phyloP scores from a whole-genome alignment of 1,140 invertebrate genomes.

The Bombus affinis region DNA sequence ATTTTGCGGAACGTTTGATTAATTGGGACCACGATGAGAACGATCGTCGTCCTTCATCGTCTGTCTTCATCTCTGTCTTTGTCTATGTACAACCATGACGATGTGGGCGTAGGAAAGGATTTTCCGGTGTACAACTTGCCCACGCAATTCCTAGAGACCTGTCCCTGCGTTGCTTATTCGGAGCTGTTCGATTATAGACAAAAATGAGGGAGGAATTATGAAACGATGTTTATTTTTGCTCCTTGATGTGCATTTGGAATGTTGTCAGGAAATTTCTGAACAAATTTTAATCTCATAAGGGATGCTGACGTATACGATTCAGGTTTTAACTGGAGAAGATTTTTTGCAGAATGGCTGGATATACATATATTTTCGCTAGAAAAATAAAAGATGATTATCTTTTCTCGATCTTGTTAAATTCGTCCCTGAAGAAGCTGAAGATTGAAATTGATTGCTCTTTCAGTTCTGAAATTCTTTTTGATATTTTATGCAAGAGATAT shows the following conservation, averaged over 20 bases:
- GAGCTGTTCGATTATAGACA: slow-evolving; percentile 6
- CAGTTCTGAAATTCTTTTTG: neutral
- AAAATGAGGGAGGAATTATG: slow-evolving; percentile 2
- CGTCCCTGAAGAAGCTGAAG: no score
- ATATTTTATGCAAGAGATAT: neutral
- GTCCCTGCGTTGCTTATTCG: slow-evolving; percentile 27
- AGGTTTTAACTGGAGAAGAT: no score
- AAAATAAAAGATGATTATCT: neutral
- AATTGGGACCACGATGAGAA: slow-evolving; percentile 27
- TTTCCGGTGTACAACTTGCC: slow-evolving; percentile 2
- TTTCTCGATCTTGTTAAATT: neutral
- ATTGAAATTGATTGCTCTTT: neutral
- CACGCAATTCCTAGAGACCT: slow-evolving; percentile 19
- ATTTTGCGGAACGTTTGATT: slow-evolving; percentile 37
- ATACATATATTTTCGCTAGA: neutral
- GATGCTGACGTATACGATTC: neutral
- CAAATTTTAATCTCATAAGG: neutral
- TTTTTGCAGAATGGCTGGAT: no score
- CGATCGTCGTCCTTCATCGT: neutral
- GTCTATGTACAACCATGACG: neutral
- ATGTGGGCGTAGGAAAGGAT: slow-evolving; percentile 29
- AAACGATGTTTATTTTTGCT: neutral
- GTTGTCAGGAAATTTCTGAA: neutral
- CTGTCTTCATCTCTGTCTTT: neutral
- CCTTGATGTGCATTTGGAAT: neutral